A percentile compares a stretch with the other conserved stretches of the same genome.
Conservation (phyloP, 2,797 vertebrate species). For the Tolypeutes matacus region DNA sequence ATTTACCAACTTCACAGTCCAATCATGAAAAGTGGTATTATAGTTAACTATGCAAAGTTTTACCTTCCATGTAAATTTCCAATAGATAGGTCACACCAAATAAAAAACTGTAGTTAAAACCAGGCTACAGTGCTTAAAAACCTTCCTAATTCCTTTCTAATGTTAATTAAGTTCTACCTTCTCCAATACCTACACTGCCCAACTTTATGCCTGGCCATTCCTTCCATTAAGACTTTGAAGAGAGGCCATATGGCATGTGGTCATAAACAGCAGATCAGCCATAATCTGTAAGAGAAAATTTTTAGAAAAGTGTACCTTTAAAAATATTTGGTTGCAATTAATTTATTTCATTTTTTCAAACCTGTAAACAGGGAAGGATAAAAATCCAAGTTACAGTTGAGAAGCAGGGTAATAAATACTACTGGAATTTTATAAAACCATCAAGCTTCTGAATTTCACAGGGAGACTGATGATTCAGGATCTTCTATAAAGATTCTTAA, state of each 20-base stretch:
- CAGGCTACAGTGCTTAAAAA: background rate
- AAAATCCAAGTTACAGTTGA: background rate
- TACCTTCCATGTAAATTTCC: background rate
- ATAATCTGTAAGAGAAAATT: constrained; percentile 5
- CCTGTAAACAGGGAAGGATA: background rate
- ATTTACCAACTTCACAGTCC: background rate
- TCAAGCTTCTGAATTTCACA: background rate
- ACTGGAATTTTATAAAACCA: background rate
- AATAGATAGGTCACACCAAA: background rate
- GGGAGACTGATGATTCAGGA: background rate
- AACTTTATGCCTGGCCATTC: background rate
- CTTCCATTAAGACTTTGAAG: background rate
- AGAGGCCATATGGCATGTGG: background rate
- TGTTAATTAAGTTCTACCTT: background rate
- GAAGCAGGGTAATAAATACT: background rate
- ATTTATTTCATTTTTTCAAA: constrained; percentile 14
- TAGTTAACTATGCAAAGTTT: background rate
- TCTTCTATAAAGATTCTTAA: background rate
- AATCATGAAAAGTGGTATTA: background rate
- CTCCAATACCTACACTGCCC: background rate
- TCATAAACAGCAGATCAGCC: background rate
- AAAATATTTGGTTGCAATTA: background rate
- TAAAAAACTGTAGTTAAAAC: background rate
- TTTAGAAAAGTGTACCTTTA: background rate
- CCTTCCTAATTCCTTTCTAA: background rate